phyloP scores from a whole-genome alignment of 2,888 invertebrate species.

The Limulus polyphemus region DNA sequence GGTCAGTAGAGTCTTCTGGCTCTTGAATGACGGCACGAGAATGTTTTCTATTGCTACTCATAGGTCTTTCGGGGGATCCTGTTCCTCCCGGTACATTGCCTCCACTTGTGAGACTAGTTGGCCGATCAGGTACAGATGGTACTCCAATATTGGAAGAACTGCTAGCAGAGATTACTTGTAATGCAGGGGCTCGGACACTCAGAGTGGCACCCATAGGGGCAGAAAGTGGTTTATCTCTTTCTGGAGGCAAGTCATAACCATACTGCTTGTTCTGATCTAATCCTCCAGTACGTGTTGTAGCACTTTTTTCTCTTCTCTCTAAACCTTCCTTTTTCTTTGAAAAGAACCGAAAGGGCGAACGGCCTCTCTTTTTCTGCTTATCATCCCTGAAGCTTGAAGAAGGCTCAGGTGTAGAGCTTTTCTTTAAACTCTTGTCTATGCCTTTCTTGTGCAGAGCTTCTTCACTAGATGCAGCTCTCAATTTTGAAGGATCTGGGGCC shows the following conservation, averaged over 20 bases:
- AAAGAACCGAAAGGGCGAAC: constrained; percentile 89
- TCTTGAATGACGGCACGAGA: constrained; percentile 11
- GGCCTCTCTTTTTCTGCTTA: constrained; percentile 55
- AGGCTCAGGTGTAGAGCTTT: background rate
- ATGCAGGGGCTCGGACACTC: background rate
- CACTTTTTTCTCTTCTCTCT: constrained; percentile 42
- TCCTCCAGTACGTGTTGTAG: constrained; percentile 32
- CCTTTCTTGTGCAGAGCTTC: constrained; percentile 21
- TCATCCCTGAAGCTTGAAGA: constrained; percentile 25
- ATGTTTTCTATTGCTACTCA: too few species aligned
- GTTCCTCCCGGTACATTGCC: constrained; percentile 11
- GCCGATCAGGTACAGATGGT: constrained; percentile 51
- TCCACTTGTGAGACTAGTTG: constrained; percentile 36
- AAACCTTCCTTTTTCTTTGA: constrained; percentile 55
- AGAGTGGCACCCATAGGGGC: constrained; percentile 15
- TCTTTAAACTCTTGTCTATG: constrained; percentile 1
- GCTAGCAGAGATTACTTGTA: constrained; percentile 1
- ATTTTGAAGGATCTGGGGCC: constrained; percentile 9
- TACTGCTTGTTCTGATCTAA: too few species aligned
- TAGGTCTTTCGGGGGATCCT: constrained; percentile 13
- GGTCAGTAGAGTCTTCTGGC: constrained; percentile 15
- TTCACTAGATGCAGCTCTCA: constrained; percentile 23
- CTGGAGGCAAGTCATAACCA: constrained; percentile 8
- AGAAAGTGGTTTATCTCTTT: constrained; percentile 6
- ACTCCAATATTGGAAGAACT: constrained; percentile 42